Evolutionary conservation across 1,140 invertebrate genomes (phyloP).

Genomic region (Ceratosolen fusciceps): DNA sequence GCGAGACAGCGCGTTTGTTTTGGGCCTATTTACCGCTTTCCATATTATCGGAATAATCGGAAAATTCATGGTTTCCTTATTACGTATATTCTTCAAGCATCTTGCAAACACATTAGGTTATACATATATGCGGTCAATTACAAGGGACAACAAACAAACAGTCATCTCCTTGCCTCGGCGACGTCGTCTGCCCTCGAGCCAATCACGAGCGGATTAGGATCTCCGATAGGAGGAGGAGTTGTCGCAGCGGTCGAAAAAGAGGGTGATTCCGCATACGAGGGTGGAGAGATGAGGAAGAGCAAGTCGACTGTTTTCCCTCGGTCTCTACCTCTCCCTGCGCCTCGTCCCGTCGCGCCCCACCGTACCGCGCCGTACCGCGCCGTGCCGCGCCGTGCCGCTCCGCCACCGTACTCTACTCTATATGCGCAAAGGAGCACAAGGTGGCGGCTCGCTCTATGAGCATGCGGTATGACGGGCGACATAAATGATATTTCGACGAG

Average conservation of each 20-base stretch:
- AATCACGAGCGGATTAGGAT: conserved; percentile 67
- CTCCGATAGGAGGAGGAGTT: conserved; percentile 56
- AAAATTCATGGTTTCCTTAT: neutral
- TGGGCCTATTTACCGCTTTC: neutral
- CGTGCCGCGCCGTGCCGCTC: no score
- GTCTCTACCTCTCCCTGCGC: neutral
- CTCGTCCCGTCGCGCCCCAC: neutral
- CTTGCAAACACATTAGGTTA: neutral
- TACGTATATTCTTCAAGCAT: neutral
- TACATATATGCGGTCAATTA: conserved; percentile 10
- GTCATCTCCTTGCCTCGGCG: neutral
- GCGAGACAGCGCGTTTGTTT: neutral
- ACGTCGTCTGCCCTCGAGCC: conserved; percentile 48
- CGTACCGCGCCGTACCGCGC: no score
- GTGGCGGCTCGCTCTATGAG: neutral
- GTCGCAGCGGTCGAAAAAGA: conserved; percentile 45
- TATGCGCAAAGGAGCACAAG: conserved; percentile 46
- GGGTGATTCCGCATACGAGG: conserved; percentile 46
- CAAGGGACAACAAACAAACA: conserved; percentile 20
- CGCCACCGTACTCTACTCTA: neutral
- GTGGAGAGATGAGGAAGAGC: conserved; percentile 45
- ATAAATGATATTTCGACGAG: conserved; percentile 71
- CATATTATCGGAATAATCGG: neutral
- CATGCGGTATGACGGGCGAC: conserved; percentile 58
- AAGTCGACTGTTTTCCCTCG: conserved; percentile 21